Evolutionary conservation across 2,888 invertebrate species (phyloP).

Genomic region (Rhagophthalmus giganteus): DNA sequence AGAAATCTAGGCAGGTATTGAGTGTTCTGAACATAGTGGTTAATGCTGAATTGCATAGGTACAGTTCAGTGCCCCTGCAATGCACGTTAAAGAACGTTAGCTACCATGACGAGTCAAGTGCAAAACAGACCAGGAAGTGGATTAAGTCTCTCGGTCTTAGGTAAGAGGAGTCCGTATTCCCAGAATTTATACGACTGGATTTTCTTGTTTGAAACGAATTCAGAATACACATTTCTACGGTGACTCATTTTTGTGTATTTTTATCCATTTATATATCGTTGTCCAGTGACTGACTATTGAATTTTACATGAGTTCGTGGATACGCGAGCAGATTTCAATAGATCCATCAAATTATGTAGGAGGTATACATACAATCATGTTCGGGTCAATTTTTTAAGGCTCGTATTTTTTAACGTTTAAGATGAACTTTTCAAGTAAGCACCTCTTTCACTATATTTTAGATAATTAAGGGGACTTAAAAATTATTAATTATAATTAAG

Average conservation of each 20-base stretch:
- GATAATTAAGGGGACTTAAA: no score
- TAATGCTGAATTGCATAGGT: conserved; percentile 12
- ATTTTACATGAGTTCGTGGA: background rate
- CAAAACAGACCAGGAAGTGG: conserved; percentile 53
- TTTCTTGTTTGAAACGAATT: conserved; percentile 2
- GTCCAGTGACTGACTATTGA: background rate
- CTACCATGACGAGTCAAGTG: conserved; percentile 40
- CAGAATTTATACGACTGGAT: conserved; percentile 6
- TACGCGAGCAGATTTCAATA: no score
- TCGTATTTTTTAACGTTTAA: no score
- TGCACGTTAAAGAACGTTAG: conserved; percentile 25
- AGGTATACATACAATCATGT: no score
- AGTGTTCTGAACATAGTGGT: background rate
- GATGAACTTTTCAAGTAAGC: no score
- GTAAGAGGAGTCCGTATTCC: conserved; percentile 45
- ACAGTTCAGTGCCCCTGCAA: conserved; percentile 30
- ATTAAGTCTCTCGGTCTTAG: conserved; percentile 56
- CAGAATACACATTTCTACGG: background rate
- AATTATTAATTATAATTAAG: no score
- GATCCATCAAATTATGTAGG: no score
- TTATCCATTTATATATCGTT: background rate
- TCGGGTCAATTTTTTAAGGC: no score
- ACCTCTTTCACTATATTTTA: no score
- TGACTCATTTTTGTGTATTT: background rate
- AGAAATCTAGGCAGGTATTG: no score